A percentile compares a stretch with the other conserved stretches of the same genome.
These are phyloP conservation scores for Thaumatotibia leucotreta DNA, from an alignment of 1,140 invertebrate species.

Conservation along the genomic window DNA sequence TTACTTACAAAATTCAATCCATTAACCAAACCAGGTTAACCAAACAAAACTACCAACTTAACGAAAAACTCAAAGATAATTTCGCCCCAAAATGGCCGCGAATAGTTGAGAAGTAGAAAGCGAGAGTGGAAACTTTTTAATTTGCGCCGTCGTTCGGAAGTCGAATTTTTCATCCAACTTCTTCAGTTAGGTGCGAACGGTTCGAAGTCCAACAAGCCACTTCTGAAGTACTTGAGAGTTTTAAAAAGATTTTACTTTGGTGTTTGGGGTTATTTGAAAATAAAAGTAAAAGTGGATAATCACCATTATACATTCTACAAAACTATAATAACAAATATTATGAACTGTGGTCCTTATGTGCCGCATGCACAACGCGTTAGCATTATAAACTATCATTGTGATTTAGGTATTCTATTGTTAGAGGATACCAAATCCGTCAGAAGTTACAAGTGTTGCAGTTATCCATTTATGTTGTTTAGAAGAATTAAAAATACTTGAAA, in stretches of 20 bases:
- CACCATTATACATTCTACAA: too few species aligned
- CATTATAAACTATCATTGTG: too few species aligned
- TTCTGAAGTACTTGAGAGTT: slow-evolving; percentile 20
- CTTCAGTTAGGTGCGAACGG: slow-evolving; percentile 32
- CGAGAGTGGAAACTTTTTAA: slow-evolving; percentile 70
- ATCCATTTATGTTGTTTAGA: too few species aligned
- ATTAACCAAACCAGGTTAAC: neutral
- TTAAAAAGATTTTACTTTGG: slow-evolving; percentile 2
- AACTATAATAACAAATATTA: too few species aligned
- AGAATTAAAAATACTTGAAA: too few species aligned
- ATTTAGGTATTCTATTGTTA: too few species aligned
- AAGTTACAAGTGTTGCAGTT: too few species aligned
- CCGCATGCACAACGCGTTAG: too few species aligned
- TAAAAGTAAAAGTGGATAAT: neutral
- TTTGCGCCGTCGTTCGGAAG: slow-evolving; percentile 53
- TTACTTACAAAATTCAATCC: neutral
- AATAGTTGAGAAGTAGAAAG: slow-evolving; percentile 61
- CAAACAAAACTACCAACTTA: neutral
- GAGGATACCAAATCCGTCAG: too few species aligned
- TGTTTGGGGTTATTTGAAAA: neutral
- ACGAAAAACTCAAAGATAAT: slow-evolving; percentile 18
- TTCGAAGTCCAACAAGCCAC: slow-evolving; percentile 37
- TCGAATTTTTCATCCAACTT: slow-evolving; percentile 58
- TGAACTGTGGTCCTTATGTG: too few species aligned
- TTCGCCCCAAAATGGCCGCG: slow-evolving; percentile 59